Evolutionary conservation across 2,113 vertebrate genomes (phyloP), one percentile per base, ranked within the genome.

Genomic region (Drymodes brunneopygia): DNA sequence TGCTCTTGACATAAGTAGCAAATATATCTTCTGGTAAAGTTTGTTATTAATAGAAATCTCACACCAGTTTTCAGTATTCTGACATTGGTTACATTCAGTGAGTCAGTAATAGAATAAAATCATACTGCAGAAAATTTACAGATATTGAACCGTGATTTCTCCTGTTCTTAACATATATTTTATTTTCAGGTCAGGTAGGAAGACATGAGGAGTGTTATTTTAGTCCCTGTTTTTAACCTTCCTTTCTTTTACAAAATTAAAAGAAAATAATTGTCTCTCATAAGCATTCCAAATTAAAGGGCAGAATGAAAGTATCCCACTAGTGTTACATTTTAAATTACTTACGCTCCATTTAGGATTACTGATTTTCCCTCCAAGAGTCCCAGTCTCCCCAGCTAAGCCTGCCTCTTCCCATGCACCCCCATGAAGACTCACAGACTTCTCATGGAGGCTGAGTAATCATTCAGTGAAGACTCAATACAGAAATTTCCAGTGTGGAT

Each of bases 391-490:
- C 9, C 17, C 12, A 65, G 11, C 9, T 77, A 54, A 72, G 5
- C 6, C 65, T 80, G 53, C 23, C 45, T 65, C 13, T 56, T 90
- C 28, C 21, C 11, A 3, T 12, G 5, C 16, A 38, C 21, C 11
- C n/a, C 44, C 21, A 18, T 5, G n/a, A 58, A 66, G 47, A 28
- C 22, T 71, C n/a, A 66, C 0, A 0, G 38, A 50, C 15, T 80
- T 90, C 40, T 36, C 40, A 42, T 6, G 14, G 24, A 65, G 25
- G 2, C 10, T 87, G 33, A 50, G 25, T 35, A 50, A 27, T 17
- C 79, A 28, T 4, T 2, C 5, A 57, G 16, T 44, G 40, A 85
- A 86, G 36, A 48, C 3, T 72, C 44, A 2, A 2, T 31, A 12
- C 71, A 94, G 29, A 61, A 57, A 80, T 16, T 28, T 22, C 53